Evolutionary conservation across 2,888 invertebrate species (phyloP).

Genomic region (Limnephilus rhombicus): DNA sequence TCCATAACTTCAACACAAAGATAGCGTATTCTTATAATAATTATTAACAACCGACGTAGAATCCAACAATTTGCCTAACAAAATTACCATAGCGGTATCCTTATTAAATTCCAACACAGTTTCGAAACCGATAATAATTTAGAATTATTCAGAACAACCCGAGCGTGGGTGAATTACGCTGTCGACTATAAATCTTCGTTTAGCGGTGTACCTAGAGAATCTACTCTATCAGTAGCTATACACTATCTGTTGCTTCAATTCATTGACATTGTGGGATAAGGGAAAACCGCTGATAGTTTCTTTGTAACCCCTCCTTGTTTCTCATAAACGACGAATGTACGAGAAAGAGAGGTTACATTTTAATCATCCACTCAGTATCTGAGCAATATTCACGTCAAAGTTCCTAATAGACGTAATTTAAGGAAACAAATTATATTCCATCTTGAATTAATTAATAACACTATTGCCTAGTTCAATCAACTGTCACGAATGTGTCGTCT

Average conservation of each 20-base stretch:
- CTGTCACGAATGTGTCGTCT: too few species aligned
- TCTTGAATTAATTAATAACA: too few species aligned
- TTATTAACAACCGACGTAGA: neutral
- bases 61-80: neutral
- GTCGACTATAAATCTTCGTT: neutral
- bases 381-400: too few species aligned
- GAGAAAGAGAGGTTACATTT: neutral
- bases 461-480: too few species aligned
- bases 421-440: too few species aligned
- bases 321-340: too few species aligned
- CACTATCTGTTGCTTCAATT: neutral
- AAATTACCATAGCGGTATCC: neutral
- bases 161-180: neutral
- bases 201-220: neutral
- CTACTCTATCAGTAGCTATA: too few species aligned
- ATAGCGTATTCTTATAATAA: neutral
- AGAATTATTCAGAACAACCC: neutral
- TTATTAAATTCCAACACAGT: neutral
- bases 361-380: too few species aligned
- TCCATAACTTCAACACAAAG: neutral
- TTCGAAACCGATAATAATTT: neutral
- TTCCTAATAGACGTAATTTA: too few species aligned
- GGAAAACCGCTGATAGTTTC: neutral
- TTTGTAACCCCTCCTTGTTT: neutral
- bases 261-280: neutral